Conservation (phyloP, 2,888 invertebrate species). For the Amiota mariae region DNA sequence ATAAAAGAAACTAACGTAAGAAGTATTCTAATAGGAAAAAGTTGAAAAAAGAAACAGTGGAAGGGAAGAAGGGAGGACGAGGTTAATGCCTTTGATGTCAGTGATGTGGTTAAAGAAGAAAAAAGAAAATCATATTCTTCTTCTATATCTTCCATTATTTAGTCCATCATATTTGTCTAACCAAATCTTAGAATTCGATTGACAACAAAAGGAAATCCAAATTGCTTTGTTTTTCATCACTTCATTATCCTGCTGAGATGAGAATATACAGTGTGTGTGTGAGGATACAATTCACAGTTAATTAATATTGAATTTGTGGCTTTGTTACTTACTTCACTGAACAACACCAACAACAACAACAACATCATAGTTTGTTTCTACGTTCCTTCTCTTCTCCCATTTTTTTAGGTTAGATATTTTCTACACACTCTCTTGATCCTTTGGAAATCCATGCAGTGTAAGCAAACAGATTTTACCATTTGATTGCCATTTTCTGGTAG, state of each 20-base stretch:
- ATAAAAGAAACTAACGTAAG: not conserved
- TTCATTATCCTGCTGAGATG: no score
- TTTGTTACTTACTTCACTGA: not conserved
- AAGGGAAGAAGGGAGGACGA: no score
- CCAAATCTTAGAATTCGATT: no score
- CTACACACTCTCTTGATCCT: no score
- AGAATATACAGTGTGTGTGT: not conserved
- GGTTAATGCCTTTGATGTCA: constrained; percentile 3
- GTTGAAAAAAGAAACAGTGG: not conserved
- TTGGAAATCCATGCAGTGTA: no score
- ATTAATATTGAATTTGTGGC: constrained; percentile 26
- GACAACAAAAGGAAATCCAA: no score
- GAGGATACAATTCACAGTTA: constrained; percentile 8
- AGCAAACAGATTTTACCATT: not conserved
- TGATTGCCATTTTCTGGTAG: constrained; percentile 17
- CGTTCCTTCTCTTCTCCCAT: no score
- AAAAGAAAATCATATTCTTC: not conserved
- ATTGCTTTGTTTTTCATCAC: no score
- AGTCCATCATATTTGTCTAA: not conserved
- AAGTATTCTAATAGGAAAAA: constrained; percentile 17
- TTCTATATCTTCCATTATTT: no score
- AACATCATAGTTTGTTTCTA: no score
- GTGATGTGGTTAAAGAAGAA: not conserved
- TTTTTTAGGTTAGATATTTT: no score
- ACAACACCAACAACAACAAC: no score